Conservation (phyloP, 2,113 vertebrate genomes). For the Etheostoma spectabile region DNA sequence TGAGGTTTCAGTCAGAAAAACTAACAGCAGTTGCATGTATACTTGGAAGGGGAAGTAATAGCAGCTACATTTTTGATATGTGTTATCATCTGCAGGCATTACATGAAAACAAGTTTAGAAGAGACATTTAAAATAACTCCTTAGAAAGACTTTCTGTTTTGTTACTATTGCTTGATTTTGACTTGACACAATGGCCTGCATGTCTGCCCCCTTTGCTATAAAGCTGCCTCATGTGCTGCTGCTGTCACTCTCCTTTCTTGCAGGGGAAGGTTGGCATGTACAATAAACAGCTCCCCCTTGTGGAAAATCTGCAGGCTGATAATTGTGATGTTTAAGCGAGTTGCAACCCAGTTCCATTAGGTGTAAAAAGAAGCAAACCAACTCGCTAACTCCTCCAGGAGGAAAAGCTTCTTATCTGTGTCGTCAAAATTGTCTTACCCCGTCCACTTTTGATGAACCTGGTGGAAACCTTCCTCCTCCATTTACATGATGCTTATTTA, state of each 20-base stretch:
- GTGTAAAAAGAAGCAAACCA: neutral
- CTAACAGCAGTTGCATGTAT: neutral
- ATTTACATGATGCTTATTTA: conserved; percentile 1
- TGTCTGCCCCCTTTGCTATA: neutral
- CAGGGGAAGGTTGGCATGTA: neutral
- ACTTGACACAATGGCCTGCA: neutral
- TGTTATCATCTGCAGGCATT: neutral
- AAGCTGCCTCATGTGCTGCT: neutral
- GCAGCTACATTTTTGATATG: neutral
- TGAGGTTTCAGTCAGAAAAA: neutral
- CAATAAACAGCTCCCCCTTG: conserved; percentile 16
- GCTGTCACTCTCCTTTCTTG: neutral
- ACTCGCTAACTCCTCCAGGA: neutral
- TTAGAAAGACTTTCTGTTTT: neutral
- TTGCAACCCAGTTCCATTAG: neutral
- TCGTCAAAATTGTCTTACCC: neutral
- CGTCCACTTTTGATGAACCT: neutral
- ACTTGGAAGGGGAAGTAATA: neutral
- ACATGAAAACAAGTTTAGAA: neutral
- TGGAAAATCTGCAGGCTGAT: conserved; percentile 7
- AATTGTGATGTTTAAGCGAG: no score
- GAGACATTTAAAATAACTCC: neutral
- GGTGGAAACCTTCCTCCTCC: neutral
- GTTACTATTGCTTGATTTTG: neutral
- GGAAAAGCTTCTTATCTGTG: neutral